phyloP scores from a whole-genome alignment of 2,797 vertebrate genomes.

The Sebastiscus albofasciatus region DNA sequence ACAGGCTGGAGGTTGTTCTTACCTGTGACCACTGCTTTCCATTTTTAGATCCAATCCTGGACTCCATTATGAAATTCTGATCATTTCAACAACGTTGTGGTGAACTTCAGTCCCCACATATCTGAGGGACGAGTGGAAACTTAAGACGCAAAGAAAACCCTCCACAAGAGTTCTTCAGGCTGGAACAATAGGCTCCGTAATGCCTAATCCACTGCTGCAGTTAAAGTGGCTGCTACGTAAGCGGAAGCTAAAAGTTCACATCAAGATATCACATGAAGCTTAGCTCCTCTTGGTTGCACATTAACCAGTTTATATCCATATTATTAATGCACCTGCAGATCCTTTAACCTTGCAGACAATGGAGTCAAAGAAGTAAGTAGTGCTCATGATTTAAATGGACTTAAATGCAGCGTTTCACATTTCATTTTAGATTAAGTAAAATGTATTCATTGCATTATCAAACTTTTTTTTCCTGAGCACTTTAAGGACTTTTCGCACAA shows the following conservation, averaged over 20 bases:
- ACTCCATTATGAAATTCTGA: constrained; percentile 47
- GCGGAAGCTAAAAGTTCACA: constrained; percentile 66
- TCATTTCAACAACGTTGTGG: neutral
- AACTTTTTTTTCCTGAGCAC: neutral
- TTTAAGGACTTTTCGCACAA: neutral
- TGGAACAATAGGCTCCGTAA: constrained; percentile 53
- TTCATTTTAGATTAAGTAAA: neutral
- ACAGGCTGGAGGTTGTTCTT: constrained; percentile 40
- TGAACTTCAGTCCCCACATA: constrained; percentile 21
- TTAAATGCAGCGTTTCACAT: neutral
- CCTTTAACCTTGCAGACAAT: neutral
- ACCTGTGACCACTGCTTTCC: constrained; percentile 57
- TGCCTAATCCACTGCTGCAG: constrained; percentile 68
- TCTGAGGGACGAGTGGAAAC: constrained; percentile 16
- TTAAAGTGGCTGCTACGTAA: constrained; percentile 54
- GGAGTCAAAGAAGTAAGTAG: neutral
- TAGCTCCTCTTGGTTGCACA: constrained; percentile 61
- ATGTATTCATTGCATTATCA: neutral
- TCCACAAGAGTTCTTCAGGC: constrained; percentile 9
- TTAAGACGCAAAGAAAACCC: neutral
- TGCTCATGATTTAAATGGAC: neutral
- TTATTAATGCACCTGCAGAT: constrained; percentile 37
- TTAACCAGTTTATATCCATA: constrained; percentile 65
- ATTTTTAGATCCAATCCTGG: constrained; percentile 27
- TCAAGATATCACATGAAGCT: constrained; percentile 59